Percentiles rank a stretch among this genome's conserved stretches.
phyloP scores from a whole-genome alignment of 2,888 invertebrate genomes.

The Spodoptera littoralis region DNA sequence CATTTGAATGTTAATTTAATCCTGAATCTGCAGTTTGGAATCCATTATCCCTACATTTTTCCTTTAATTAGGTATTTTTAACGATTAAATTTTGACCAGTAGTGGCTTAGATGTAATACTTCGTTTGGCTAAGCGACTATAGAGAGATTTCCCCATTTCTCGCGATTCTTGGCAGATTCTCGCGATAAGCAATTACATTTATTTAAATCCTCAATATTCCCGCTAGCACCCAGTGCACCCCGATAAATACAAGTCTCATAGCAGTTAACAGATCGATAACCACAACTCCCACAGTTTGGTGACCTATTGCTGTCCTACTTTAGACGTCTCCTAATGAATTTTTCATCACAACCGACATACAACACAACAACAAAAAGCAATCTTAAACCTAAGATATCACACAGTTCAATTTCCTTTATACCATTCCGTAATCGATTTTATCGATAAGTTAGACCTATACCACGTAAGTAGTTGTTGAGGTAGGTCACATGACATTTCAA shows the following conservation, averaged over 20 bases:
- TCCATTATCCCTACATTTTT: too few relatives aligned
- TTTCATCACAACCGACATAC: conserved; percentile 36
- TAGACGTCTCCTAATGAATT: conserved; percentile 37
- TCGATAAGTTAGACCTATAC: conserved; percentile 9
- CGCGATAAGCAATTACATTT: too few relatives aligned
- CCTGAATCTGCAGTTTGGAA: too few relatives aligned
- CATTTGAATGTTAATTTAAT: too few relatives aligned
- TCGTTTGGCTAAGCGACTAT: too few relatives aligned
- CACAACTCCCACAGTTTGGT: conserved; percentile 20
- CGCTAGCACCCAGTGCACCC: conserved; percentile 1
- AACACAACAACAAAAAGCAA: too few relatives aligned
- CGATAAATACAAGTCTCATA: conserved; percentile 14
- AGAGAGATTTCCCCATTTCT: too few relatives aligned
- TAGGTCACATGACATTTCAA: conserved; percentile 37
- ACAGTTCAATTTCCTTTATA: conserved; percentile 9
- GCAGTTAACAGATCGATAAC: conserved; percentile 29
- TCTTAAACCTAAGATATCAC: too few relatives aligned
- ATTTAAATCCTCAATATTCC: conserved; percentile 2
- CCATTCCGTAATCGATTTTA: conserved; percentile 14
- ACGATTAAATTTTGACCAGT: too few relatives aligned
- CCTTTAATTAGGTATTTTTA: too few relatives aligned
- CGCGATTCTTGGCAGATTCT: too few relatives aligned
- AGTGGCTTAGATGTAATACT: too few relatives aligned
- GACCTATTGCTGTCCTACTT: conserved; percentile 39
- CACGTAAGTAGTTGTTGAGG: conserved; percentile 34